Evolutionary conservation across 2,113 vertebrate genomes (phyloP).

Genomic region (cattle (Bos taurus)): DNA sequence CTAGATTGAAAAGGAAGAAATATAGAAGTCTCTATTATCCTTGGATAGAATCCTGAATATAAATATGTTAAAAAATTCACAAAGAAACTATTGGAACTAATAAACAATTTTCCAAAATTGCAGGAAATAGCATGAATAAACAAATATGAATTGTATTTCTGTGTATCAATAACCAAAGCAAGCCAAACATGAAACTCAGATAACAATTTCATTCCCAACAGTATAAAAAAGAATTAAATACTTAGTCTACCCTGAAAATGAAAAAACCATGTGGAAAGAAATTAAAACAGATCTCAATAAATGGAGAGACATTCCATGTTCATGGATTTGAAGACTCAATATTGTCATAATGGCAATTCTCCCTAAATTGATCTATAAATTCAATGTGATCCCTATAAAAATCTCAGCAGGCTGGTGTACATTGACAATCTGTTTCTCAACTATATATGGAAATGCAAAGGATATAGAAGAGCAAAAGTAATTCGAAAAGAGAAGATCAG

Average conservation of each 20-base stretch:
- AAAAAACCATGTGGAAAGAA: slow-evolving; percentile 13
- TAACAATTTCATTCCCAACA: slow-evolving; percentile 3
- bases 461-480: neutral
- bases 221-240: slow-evolving; percentile 33
- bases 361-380: slow-evolving; percentile 33
- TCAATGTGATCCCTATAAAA: slow-evolving; percentile 31
- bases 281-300: slow-evolving; percentile 46
- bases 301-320: slow-evolving; percentile 47
- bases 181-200: neutral
- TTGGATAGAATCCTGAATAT: neutral
- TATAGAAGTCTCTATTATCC: neutral
- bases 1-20: neutral
- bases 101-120: neutral
- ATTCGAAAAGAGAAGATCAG: neutral
- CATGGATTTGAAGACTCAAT: slow-evolving; percentile 43
- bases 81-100: neutral
- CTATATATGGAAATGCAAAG: slow-evolving; percentile 6
- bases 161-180: neutral
- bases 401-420: slow-evolving; percentile 25
- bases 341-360: slow-evolving; percentile 19
- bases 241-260: neutral
- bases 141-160: neutral
- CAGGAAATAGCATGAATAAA: neutral
- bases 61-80: neutral
- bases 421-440: slow-evolving; percentile 40